Evolutionary conservation across 2,113 vertebrate species (phyloP).

Genomic region (Etheostoma spectabile): DNA sequence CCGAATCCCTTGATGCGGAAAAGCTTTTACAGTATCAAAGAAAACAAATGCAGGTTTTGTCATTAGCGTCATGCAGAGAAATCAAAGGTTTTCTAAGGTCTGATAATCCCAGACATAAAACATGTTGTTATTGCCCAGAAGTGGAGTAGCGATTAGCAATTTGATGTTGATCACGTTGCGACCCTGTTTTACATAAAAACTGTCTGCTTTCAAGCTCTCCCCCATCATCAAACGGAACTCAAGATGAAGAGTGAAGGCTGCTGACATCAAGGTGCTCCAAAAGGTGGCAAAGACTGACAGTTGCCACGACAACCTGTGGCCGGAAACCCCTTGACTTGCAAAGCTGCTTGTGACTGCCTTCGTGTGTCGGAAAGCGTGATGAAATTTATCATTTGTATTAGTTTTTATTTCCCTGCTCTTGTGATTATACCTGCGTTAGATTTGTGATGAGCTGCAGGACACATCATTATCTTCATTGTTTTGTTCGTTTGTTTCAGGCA

Average conservation of each 20-base stretch:
- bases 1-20: conserved; percentile 61
- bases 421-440: not conserved
- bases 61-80: conserved; percentile 36
- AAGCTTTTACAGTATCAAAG: conserved; percentile 67
- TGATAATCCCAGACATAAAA: conserved; percentile 5
- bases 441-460: conserved; percentile 25
- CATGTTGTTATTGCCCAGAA: conserved; percentile 27
- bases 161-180: conserved; percentile 40
- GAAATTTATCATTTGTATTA: not conserved
- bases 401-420: not conserved
- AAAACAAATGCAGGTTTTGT: conserved; percentile 44
- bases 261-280: conserved; percentile 18
- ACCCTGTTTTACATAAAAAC: conserved; percentile 42
- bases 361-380: not conserved
- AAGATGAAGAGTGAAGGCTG: not conserved
- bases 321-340: conserved; percentile 31
- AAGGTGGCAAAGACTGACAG: conserved; percentile 40
- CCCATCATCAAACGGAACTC: not conserved
- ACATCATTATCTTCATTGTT: conserved; percentile 30
- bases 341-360: conserved; percentile 7
- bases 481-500: conserved; percentile 50
- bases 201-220: conserved; percentile 49
- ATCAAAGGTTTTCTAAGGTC: conserved; percentile 45
- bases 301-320: conserved; percentile 65
- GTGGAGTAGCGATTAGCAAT: conserved; percentile 33